Evolutionary conservation across 2,888 invertebrate species (phyloP).

Genomic region (Brenthis hecate): DNA sequence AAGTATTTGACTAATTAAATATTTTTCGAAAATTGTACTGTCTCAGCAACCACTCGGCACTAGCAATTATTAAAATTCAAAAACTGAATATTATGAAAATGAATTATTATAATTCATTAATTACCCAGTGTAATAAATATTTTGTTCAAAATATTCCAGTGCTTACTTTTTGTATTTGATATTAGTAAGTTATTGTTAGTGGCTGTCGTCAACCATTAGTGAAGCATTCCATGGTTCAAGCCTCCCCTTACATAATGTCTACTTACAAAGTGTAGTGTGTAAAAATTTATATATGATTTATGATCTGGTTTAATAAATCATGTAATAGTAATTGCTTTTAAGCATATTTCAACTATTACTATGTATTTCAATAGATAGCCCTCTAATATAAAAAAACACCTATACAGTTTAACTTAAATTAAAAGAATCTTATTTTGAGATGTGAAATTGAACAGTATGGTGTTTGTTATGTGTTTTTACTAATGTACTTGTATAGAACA

Average conservation of each 20-base stretch:
- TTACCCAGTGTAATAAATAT: conserved; percentile 38
- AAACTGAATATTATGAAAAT: neutral
- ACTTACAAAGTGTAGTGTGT: conserved; percentile 50
- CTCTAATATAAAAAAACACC: neutral
- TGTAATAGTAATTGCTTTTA: conserved; percentile 51
- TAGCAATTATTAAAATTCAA: neutral
- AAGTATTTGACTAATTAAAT: neutral
- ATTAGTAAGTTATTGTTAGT: conserved; percentile 53
- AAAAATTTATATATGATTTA: conserved; percentile 50
- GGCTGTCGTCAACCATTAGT: conserved; percentile 45
- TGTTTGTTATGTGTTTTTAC: conserved; percentile 4
- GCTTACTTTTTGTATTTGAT: conserved; percentile 54
- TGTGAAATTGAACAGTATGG: conserved; percentile 9
- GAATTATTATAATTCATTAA: conserved; percentile 2
- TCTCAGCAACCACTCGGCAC: neutral
- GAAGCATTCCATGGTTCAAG: conserved; percentile 69
- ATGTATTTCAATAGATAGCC: conserved; percentile 10
- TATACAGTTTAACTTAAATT: neutral
- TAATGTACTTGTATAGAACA: conserved; percentile 21
- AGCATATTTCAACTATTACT: conserved; percentile 15
- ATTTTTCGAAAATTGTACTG: conserved; percentile 4
- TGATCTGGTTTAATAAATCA: conserved; percentile 58
- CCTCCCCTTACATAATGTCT: conserved; percentile 51
- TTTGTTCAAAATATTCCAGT: conserved; percentile 55
- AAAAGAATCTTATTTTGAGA: conserved; percentile 28